These are phyloP conservation scores for Acrossocheilus wenchowensis DNA, from an alignment of 2,797 vertebrate species.

Conservation along the genomic window DNA sequence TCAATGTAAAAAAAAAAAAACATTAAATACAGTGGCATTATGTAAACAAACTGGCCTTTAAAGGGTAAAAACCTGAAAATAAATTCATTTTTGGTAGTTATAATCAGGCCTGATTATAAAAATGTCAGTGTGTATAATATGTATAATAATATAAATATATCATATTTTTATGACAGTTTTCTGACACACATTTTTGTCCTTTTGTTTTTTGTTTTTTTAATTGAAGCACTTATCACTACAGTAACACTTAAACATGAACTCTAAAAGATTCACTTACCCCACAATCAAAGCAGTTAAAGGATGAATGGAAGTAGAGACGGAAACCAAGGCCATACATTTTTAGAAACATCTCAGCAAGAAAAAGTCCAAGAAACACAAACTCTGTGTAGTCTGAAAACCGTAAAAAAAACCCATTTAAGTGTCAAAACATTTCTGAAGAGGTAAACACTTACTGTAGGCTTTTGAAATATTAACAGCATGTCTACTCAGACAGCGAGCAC, in stretches of 20 bases:
- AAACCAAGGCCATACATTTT: constrained; percentile 98
- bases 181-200: neutral
- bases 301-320: constrained; percentile 97
- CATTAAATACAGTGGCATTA: neutral
- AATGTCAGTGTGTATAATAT: neutral
- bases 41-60: neutral
- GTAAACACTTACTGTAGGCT: neutral
- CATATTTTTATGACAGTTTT: neutral
- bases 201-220: neutral
- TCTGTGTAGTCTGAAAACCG: constrained; percentile 96
- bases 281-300: constrained; percentile 99
- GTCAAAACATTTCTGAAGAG: neutral
- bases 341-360: constrained; percentile 97
- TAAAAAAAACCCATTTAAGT: neutral
- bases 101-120: neutral
- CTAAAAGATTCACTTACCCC: constrained; percentile 82
- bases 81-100: neutral
- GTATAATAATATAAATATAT: too few species aligned
- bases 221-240: neutral
- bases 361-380: constrained; percentile 97
- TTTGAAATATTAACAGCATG: neutral
- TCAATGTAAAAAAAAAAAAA: neutral
- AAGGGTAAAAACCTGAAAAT: neutral
- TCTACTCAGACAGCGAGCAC: too few species aligned
- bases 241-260: neutral